phyloP scores from a whole-genome alignment of 2,113 vertebrate species.

The Perca schrenkii region DNA sequence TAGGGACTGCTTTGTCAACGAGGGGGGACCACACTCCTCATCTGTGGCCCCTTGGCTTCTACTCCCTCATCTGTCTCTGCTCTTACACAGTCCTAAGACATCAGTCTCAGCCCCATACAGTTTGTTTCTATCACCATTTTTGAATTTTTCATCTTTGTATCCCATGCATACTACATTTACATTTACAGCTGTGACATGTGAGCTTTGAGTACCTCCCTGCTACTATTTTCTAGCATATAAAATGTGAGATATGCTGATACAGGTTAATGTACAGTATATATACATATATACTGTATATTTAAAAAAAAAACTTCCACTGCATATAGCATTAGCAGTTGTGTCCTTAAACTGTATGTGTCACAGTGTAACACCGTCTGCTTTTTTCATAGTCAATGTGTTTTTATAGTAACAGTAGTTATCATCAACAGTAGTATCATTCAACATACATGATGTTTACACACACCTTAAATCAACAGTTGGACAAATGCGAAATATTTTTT shows the following conservation, averaged over 20 bases:
- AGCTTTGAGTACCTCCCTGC: not conserved
- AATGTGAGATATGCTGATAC: not conserved
- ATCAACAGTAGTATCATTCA: no score
- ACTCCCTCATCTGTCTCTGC: conserved; percentile 5
- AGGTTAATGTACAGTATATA: not conserved
- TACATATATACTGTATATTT: not conserved
- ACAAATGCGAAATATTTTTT: not conserved
- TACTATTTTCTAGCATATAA: not conserved
- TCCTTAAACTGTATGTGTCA: conserved; percentile 25
- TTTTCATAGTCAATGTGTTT: conserved; percentile 13
- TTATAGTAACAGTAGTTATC: conserved; percentile 12
- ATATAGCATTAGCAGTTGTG: conserved; percentile 7
- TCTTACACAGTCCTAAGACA: conserved; percentile 77
- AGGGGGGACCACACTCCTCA: conserved; percentile 39
- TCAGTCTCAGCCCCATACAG: not conserved
- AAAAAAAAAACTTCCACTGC: not conserved
- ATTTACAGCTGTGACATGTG: not conserved
- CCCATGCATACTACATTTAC: not conserved
- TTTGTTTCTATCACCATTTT: not conserved
- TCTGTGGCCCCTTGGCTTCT: conserved; percentile 58
- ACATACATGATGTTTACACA: not conserved
- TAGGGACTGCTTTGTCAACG: conserved; percentile 53
- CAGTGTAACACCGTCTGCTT: conserved; percentile 16
- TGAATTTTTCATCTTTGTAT: not conserved
- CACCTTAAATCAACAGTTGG: not conserved